These are phyloP conservation scores for Nomada fabriciana DNA, from an alignment of 2,888 invertebrate genomes.

Conservation along the genomic window DNA sequence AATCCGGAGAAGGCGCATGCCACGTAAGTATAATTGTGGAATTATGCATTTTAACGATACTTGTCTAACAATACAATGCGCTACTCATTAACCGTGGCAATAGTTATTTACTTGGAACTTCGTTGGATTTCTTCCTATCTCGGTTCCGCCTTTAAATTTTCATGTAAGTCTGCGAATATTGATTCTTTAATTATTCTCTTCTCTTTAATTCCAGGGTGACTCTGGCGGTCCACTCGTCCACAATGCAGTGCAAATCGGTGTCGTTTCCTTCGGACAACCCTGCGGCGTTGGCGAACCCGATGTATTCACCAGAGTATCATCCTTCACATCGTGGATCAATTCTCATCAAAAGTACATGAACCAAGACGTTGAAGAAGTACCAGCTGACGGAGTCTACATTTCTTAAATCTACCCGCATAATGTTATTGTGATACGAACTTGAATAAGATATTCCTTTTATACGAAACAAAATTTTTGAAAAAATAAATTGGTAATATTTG, in stretches of 20 bases:
- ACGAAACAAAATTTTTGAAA: neutral
- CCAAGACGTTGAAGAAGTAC: neutral
- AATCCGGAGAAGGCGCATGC: constrained; percentile 79
- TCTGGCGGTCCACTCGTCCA: constrained; percentile 68
- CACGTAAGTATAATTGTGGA: constrained; percentile 71
- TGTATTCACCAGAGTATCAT: constrained; percentile 70
- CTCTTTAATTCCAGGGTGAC: constrained; percentile 61
- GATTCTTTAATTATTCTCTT: neutral
- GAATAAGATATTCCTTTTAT: neutral
- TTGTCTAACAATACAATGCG: too few species aligned
- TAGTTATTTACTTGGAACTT: too few species aligned
- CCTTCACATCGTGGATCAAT: constrained; percentile 69
- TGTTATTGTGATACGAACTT: neutral
- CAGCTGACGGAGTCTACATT: neutral
- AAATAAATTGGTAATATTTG: neutral
- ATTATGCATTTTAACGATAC: neutral
- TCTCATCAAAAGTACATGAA: neutral
- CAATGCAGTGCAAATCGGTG: constrained; percentile 61
- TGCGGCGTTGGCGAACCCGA: constrained; percentile 73
- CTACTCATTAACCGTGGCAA: neutral
- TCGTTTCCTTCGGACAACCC: constrained; percentile 73
- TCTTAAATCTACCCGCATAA: neutral
- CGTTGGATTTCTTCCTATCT: too few species aligned
- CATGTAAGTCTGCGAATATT: neutral
- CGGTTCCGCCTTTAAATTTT: too few species aligned